Evolutionary conservation across 2,888 invertebrate species (phyloP), one percentile per base, ranked within the genome.

Genomic region (Spisula solida): DNA sequence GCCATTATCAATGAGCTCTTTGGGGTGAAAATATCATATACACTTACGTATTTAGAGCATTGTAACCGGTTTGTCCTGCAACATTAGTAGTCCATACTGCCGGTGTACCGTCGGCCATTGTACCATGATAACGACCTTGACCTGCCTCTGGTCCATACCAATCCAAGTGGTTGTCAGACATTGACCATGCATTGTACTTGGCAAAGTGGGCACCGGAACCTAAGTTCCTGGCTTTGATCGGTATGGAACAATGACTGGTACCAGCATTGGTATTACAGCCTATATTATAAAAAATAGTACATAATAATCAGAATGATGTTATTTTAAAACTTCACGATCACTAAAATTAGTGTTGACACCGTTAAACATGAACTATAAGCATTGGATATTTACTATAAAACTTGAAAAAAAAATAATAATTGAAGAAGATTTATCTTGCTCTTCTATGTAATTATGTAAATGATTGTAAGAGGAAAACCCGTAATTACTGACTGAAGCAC

Each of bases 81-180:
- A 93, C 92, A 82, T 94, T 96, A 31, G 95, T 94, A 0, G 96
- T 95, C 95, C 96, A 97, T n/a, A 95, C 95, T 81, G 94, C 93
- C 29, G 95, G 95, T 0, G 96, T 95, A 1, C 96, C 95, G 14
- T 92, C 90, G 0, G 95, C 93, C 60, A 84, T 66, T n/a, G 47
- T 66, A 0, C 95, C 95, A 0, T 93, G 87, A 85, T 93, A 95
- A 0, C 83, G 56, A 0, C 95, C 95, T 87, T 96, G 96, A 1
- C 94, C 94, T 0, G 90, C 80, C 89, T 96, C 95, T 0, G 94
- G 93, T 0, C 96, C 96, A 60, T 94, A 94, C 96, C 96, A 96
- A 90, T 96, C 95, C 34, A 96, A 89, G 80, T 89, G 92, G 81
- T 92, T 92, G 90, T 96, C 96, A 0, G 95, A 94, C 2, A 66